Conservation (phyloP, 1,140 invertebrate genomes). For the Scaptomyza hsui region DNA sequence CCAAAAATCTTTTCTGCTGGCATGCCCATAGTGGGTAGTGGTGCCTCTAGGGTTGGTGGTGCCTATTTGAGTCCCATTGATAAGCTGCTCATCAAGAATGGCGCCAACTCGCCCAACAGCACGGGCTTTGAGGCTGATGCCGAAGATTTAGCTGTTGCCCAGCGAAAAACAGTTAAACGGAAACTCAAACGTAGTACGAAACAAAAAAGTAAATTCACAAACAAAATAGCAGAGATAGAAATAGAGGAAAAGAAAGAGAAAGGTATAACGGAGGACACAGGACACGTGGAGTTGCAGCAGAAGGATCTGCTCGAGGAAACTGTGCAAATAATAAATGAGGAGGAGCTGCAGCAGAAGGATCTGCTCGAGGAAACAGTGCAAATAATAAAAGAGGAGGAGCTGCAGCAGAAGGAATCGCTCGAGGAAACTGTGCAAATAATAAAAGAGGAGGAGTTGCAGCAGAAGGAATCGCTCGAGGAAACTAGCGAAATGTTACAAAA, state of each 20-base stretch:
- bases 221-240: neutral
- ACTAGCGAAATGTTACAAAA: neutral
- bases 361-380: no score
- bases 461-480: neutral
- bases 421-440: no score
- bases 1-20: conserved; percentile 13
- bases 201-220: conserved; percentile 16
- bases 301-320: no score
- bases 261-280: no score
- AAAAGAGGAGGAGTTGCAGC: neutral
- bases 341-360: neutral
- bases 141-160: conserved; percentile 36
- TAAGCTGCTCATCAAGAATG: conserved; percentile 65
- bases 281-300: no score
- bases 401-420: no score
- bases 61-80: conserved; percentile 67
- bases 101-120: conserved; percentile 62
- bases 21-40: no score
- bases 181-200: conserved; percentile 57
- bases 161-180: conserved; percentile 52
- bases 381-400: neutral
- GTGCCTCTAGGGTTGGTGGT: neutral
- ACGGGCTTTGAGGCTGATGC: conserved; percentile 66
- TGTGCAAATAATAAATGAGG: no score
- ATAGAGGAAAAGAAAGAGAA: neutral